Conservation (phyloP, 2,113 vertebrate genomes). For the Struthio camelus region DNA sequence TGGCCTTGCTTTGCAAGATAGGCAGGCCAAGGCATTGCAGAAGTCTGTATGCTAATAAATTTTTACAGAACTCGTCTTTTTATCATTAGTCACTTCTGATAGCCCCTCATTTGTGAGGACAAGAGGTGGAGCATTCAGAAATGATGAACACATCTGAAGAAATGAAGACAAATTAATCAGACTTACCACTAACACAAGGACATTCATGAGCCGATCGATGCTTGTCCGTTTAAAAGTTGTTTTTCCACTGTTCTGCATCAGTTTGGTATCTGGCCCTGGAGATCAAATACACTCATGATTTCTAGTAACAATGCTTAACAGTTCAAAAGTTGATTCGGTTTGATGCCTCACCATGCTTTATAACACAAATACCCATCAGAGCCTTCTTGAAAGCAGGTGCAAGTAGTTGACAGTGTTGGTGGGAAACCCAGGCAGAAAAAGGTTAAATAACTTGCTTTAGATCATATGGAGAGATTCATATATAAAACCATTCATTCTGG, state of each 20-base stretch:
- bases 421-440: not conserved
- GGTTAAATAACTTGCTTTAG: not conserved
- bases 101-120: not conserved
- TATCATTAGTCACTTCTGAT: conserved; percentile 1
- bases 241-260: conserved; percentile 96
- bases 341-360: not conserved
- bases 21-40: not conserved
- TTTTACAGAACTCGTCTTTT: not conserved
- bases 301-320: not conserved
- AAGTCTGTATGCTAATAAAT: not conserved
- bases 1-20: not conserved
- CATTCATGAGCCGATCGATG: conserved; percentile 90
- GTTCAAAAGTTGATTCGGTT: not conserved
- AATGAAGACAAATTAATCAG: conserved; percentile 11
- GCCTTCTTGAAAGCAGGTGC: not conserved
- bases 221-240: conserved; percentile 88
- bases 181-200: conserved; percentile 89
- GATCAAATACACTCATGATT: conserved; percentile 27
- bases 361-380: not conserved
- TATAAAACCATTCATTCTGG: not conserved
- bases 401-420: not conserved
- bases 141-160: not conserved
- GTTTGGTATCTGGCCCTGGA: conserved; percentile 91
- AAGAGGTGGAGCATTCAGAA: not conserved
- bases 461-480: not conserved